Conservation (phyloP, 2,113 vertebrate genomes). For the Pollimyrus isidori region DNA sequence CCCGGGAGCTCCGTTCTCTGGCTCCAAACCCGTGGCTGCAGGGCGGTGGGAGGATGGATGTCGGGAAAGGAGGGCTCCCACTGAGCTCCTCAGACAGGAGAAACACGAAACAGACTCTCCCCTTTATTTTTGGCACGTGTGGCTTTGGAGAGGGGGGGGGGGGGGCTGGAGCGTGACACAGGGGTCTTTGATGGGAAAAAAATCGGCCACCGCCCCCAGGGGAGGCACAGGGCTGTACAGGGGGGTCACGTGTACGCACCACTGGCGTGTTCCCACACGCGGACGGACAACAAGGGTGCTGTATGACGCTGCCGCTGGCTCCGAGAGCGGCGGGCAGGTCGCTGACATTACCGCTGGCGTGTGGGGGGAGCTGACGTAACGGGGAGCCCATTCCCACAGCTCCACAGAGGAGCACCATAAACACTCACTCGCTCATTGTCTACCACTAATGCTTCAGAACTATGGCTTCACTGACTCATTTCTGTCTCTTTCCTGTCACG, state of each 20-base stretch:
- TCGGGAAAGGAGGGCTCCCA: not conserved
- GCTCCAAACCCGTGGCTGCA: conserved; percentile 32
- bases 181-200: not conserved
- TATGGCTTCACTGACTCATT: not conserved
- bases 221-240: not conserved
- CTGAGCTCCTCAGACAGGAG: not conserved
- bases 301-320: not conserved
- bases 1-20: conserved; percentile 18
- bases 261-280: not conserved
- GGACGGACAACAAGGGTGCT: not conserved
- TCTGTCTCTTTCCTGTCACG: not conserved
- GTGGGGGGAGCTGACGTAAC: not conserved
- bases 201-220: not conserved
- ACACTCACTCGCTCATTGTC: not conserved
- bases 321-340: not conserved
- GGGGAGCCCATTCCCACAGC: not conserved
- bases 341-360: not conserved
- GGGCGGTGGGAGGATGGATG: not conserved
- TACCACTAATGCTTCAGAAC: not conserved
- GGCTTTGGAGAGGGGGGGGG: not conserved
- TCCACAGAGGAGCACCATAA: not conserved
- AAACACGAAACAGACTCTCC: not conserved
- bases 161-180: not conserved
- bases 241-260: not conserved
- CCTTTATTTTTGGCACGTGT: conserved; percentile 7